phyloP scores from a whole-genome alignment of 2,113 vertebrate species.

The Pithys albifrons region DNA sequence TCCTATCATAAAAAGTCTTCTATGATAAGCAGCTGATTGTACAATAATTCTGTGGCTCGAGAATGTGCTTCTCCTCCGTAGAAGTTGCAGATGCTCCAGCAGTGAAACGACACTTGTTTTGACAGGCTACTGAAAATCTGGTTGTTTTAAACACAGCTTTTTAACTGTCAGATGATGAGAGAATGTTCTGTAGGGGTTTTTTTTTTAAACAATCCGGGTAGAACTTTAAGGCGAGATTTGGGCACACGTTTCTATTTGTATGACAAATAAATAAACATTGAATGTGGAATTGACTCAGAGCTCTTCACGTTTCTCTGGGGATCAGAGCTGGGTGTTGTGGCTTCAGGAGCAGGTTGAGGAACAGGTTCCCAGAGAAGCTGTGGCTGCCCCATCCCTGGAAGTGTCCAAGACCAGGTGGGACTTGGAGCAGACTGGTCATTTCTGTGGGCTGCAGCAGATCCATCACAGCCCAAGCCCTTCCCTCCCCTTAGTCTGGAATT shows the following conservation, averaged over 20 bases:
- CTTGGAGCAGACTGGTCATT: neutral
- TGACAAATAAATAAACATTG: constrained; percentile 68
- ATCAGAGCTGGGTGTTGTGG: neutral
- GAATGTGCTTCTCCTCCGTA: constrained; percentile 40
- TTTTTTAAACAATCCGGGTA: constrained; percentile 50
- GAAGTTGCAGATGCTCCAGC: constrained; percentile 30
- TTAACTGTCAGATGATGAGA: constrained; percentile 61
- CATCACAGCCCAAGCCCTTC: neutral
- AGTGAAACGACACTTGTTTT: constrained; percentile 51
- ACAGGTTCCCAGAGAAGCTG: neutral
- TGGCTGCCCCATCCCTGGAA: neutral
- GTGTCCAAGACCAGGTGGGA: neutral
- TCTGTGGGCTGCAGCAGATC: neutral
- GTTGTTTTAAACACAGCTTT: constrained; percentile 64
- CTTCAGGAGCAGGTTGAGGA: neutral
- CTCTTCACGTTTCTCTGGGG: neutral
- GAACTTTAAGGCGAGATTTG: constrained; percentile 55
- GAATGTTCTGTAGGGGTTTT: constrained; percentile 61
- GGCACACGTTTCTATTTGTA: constrained; percentile 68
- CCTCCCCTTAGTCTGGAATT: neutral
- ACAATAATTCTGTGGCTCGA: neutral
- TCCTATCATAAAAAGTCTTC: neutral
- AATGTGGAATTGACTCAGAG: constrained; percentile 56
- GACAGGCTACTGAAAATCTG: constrained; percentile 44
- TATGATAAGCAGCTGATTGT: constrained; percentile 56